phyloP scores from a whole-genome alignment of 1,140 invertebrate species.

The Colletes gigas region DNA sequence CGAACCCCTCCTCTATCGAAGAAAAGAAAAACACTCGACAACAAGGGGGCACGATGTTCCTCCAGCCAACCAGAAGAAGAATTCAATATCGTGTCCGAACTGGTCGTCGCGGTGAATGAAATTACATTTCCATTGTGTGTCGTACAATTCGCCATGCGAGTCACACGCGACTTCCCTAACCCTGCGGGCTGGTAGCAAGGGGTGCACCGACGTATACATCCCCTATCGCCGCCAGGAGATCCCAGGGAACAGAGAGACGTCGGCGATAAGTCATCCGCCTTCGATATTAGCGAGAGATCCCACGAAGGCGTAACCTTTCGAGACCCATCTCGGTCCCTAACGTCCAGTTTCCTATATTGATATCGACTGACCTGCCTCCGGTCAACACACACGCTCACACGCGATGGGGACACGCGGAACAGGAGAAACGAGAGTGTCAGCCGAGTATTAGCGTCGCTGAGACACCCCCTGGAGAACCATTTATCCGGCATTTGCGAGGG shows the following conservation, averaged over 20 bases:
- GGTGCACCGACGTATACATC: conserved; percentile 5
- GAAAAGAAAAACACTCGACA: conserved; percentile 14
- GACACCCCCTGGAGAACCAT: conserved; percentile 67
- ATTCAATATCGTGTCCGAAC: conserved; percentile 59
- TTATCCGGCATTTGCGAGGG: conserved; percentile 68
- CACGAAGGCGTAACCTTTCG: conserved; percentile 37
- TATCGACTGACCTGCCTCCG: conserved; percentile 53
- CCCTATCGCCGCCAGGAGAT: conserved; percentile 46
- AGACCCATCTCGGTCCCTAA: conserved; percentile 44
- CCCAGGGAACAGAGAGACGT: conserved; percentile 16
- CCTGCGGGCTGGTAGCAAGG: neutral
- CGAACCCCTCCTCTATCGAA: neutral
- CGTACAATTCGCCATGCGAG: conserved; percentile 66
- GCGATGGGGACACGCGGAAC: no score
- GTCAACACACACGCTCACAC: neutral
- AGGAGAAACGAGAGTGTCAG: conserved; percentile 24
- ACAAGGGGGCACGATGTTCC: conserved; percentile 6
- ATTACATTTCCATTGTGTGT: conserved; percentile 76
- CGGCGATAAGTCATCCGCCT: conserved; percentile 73
- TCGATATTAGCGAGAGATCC: conserved; percentile 69
- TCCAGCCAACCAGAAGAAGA: conserved; percentile 1
- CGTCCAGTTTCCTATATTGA: conserved; percentile 68
- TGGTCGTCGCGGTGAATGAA: conserved; percentile 47
- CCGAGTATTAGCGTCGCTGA: conserved; percentile 63
- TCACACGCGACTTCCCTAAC: conserved; percentile 61